Base-by-base conservation (phyloP, 2,797 vertebrate genomes). In the Pogoniulus pusillus region DNA sequence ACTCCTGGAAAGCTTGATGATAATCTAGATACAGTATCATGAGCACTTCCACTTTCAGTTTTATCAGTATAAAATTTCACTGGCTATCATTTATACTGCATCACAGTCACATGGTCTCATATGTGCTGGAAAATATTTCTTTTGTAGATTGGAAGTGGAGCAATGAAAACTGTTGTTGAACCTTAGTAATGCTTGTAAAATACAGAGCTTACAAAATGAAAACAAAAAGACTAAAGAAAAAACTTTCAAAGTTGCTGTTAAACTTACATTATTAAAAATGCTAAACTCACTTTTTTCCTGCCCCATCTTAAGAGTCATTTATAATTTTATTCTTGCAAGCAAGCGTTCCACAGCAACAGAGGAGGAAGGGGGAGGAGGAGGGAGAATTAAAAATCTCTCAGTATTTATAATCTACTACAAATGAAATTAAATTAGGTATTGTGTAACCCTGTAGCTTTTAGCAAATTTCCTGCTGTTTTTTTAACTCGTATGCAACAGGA, bases 21-120 rank as follows among this genome's bases (percentile, higher is more conserved):
- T 63, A 75, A 79, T 74, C 78, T 85, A 89, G 62, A 60, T 22
- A 91, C 39, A 79, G 87, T 35, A 87, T 45, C 75, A 60, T 58
- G 74, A 85, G 19, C 51, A 91, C 49, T 82, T 90, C 74, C 55
- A 79, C 81, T 91, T 89, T 90, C 83, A 89, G 75, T 58, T 82
- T 79, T 55, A 82, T 55, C 60, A 45, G 63, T 91, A 93, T 81
- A 95, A 96, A 96, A 95, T 83, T 89, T 88, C 91, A 92, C 64
- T 45, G 79, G 60, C 55, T 92, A 94, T 84, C 71, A 94, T 95
- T 93, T 62, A 93, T 80, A 86, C 72, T 87, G 89, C 63, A 76
- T 97, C 97, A 97, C 97, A 97, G 97, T 96, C 89, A 96, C 93
- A 76, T 93, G 97, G 97, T 97, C 97, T 96, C 96, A 93, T 83